Conservation (phyloP, 2,113 vertebrate species). For the Rhinoptilus africanus region DNA sequence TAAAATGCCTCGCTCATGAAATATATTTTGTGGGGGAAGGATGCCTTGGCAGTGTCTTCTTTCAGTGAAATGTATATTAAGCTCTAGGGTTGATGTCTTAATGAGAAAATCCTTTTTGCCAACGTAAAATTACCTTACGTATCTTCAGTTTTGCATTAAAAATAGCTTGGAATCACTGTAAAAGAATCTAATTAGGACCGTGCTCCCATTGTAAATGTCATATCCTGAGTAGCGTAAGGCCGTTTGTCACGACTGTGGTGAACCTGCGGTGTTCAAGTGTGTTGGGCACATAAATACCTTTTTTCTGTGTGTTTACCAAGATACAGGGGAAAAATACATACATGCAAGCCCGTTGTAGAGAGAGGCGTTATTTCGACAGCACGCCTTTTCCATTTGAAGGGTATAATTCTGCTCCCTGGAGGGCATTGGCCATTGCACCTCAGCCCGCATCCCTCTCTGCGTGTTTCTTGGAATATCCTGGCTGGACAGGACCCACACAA, state of each 20-base stretch:
- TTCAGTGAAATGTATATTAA: background rate
- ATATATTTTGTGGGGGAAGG: constrained; percentile 63
- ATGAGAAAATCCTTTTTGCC: constrained; percentile 21
- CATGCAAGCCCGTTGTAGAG: background rate
- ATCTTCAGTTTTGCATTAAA: constrained; percentile 1
- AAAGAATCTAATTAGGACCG: background rate
- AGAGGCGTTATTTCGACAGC: background rate
- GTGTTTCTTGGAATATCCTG: background rate
- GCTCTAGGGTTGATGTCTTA: background rate
- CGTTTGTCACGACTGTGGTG: background rate
- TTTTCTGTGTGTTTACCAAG: background rate
- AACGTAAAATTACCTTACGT: background rate
- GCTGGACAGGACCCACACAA: background rate
- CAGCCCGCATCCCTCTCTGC: background rate
- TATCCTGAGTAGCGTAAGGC: background rate
- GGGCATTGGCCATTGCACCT: background rate
- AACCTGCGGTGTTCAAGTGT: background rate
- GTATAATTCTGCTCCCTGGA: background rate
- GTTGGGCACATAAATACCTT: background rate
- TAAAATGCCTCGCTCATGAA: constrained; percentile 62
- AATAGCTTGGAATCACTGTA: background rate
- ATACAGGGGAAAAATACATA: background rate
- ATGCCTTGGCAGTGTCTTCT: constrained; percentile 33
- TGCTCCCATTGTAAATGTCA: rapidly evolving
- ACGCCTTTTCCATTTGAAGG: background rate